Percentiles rank a stretch among this genome's conserved stretches.
Evolutionary conservation across 2,113 vertebrate genomes (phyloP).

Genomic region (Trachemys scripta): DNA sequence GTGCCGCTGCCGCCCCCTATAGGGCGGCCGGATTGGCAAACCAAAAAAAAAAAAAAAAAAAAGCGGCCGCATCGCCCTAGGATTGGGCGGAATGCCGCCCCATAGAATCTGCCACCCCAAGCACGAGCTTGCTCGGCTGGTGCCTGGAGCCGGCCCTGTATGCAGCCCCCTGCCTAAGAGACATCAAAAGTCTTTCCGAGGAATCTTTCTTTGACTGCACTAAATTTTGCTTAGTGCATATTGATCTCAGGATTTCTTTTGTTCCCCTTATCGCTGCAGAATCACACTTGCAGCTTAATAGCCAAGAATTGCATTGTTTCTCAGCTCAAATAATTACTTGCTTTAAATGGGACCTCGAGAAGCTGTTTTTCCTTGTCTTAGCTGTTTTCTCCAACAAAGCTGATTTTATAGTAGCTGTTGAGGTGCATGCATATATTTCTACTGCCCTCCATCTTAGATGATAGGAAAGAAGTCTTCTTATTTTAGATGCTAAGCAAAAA

Average conservation of each 20-base stretch:
- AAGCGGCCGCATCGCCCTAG: too few species aligned
- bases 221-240: neutral
- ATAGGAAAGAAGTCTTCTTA: neutral
- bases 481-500: neutral
- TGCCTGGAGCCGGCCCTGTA: too few species aligned
- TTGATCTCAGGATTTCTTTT: neutral
- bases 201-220: neutral
- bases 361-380: neutral
- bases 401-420: neutral
- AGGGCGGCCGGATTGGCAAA: too few species aligned
- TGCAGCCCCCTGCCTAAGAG: neutral
- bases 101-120: too few species aligned
- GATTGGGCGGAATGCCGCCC: too few species aligned
- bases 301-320: neutral
- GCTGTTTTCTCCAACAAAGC: neutral
- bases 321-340: neutral
- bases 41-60: too few species aligned
- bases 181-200: neutral
- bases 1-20: too few species aligned
- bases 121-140: too few species aligned
- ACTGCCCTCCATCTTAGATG: neutral
- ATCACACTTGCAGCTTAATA: neutral
- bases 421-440: neutral
- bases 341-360: neutral
- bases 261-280: neutral